Evolutionary conservation across 2,797 vertebrate genomes (phyloP).

Genomic region (Adelosebastes latens): DNA sequence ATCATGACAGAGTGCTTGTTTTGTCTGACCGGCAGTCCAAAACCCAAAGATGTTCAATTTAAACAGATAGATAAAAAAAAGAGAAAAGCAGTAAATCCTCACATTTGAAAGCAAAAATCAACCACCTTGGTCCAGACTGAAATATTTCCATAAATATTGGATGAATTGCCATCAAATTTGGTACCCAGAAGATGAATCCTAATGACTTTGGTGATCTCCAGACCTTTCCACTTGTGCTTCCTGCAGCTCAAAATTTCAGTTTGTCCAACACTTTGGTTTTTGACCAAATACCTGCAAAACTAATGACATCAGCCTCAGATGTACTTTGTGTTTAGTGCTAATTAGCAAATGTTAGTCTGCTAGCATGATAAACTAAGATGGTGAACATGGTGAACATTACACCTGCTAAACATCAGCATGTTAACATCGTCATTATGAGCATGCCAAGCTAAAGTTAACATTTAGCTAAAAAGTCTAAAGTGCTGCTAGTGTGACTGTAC

Average conservation of each 20-base stretch:
- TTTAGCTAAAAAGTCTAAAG: background rate
- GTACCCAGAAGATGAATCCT: background rate
- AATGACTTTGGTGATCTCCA: background rate
- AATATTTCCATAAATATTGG: conserved; percentile 20
- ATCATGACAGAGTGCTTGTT: background rate
- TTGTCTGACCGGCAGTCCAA: background rate
- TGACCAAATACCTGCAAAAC: background rate
- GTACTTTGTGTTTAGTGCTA: background rate
- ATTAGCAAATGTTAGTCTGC: background rate
- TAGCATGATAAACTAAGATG: background rate
- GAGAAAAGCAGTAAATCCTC: background rate
- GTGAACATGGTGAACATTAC: background rate
- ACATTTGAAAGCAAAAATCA: background rate
- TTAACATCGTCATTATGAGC: background rate
- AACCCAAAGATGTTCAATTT: background rate
- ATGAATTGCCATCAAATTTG: conserved; percentile 5
- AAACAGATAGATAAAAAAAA: background rate
- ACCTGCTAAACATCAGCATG: background rate
- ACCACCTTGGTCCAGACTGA: background rate
- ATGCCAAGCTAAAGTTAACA: no score
- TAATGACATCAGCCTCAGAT: background rate
- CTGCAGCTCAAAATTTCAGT: background rate
- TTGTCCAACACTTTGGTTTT: background rate
- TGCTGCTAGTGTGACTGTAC: background rate
- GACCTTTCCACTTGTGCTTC: background rate